phyloP scores from a whole-genome alignment of 1,140 invertebrate species.

The Drosophila tropicalis region DNA sequence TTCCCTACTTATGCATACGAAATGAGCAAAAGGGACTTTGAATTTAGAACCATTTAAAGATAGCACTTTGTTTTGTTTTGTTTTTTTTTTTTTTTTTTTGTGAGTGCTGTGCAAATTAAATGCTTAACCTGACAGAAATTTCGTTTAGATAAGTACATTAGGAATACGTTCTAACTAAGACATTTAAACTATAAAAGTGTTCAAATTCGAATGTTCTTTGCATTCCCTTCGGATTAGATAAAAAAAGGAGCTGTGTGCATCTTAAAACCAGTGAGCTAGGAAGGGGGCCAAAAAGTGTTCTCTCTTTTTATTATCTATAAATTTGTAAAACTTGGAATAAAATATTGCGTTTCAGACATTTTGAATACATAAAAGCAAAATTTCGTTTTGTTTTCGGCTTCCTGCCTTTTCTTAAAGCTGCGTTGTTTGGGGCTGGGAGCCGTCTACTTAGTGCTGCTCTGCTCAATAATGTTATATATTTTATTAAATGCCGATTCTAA shows the following conservation, averaged over 20 bases:
- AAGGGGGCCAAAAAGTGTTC: constrained; percentile 30
- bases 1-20: constrained; percentile 1
- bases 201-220: too few relatives aligned
- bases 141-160: too few relatives aligned
- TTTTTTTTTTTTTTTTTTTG: too few relatives aligned
- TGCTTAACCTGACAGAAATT: too few relatives aligned
- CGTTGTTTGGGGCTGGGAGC: background rate
- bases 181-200: too few relatives aligned
- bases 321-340: constrained; percentile 53
- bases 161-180: too few relatives aligned
- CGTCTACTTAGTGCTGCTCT: constrained; percentile 38
- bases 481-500: constrained; percentile 87
- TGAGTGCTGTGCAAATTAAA: too few relatives aligned
- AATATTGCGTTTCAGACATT: constrained; percentile 51
- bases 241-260: constrained; percentile 21
- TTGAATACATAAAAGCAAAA: constrained; percentile 30
- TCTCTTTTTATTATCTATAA: constrained; percentile 55
- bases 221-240: background rate
- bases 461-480: constrained; percentile 65
- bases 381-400: too few relatives aligned
- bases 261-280: constrained; percentile 4
- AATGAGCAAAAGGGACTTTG: constrained; percentile 5
- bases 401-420: too few relatives aligned
- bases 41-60: background rate
- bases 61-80: background rate